Evolutionary conservation across 2,888 invertebrate genomes (phyloP).

Genomic region (Megaustenia siamemsis): DNA sequence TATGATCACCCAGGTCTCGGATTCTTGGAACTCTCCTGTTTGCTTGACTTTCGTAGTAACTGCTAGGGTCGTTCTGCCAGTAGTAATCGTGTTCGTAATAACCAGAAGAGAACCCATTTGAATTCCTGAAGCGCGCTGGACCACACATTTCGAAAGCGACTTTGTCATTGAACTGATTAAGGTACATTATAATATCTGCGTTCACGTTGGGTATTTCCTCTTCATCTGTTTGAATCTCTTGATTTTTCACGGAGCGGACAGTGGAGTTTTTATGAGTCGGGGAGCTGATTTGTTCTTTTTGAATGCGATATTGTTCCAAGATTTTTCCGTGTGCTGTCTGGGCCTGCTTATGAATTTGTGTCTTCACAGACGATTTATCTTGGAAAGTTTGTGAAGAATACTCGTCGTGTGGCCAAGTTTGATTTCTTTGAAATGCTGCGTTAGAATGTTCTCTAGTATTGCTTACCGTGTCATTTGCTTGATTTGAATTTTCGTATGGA

Average conservation of each 20-base stretch:
- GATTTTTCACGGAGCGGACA: neutral
- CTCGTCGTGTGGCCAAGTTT: slow-evolving; percentile 40
- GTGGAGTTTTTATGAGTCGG: neutral
- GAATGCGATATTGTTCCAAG: neutral
- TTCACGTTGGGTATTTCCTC: slow-evolving; percentile 3
- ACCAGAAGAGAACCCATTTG: neutral
- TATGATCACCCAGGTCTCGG: neutral
- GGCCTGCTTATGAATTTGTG: too few species aligned
- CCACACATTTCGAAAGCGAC: neutral
- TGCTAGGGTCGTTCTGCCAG: neutral
- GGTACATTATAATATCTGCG: slow-evolving; percentile 33
- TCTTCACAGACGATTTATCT: neutral
- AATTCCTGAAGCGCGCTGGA: neutral
- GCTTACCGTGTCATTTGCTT: neutral
- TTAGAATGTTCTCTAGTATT: neutral
- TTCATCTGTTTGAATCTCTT: slow-evolving; percentile 5
- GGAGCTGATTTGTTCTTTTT: neutral
- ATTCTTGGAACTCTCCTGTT: neutral
- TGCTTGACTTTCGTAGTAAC: neutral
- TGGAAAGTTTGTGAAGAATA: neutral
- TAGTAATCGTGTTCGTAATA: slow-evolving; percentile 3
- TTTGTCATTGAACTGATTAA: slow-evolving; percentile 38
- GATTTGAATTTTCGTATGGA: neutral
- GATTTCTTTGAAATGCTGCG: neutral
- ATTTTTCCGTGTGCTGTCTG: too few species aligned